Percentiles rank a stretch among this genome's conserved stretches.
phyloP scores from a whole-genome alignment of 2,113 vertebrate genomes.

The Laticauda colubrina region DNA sequence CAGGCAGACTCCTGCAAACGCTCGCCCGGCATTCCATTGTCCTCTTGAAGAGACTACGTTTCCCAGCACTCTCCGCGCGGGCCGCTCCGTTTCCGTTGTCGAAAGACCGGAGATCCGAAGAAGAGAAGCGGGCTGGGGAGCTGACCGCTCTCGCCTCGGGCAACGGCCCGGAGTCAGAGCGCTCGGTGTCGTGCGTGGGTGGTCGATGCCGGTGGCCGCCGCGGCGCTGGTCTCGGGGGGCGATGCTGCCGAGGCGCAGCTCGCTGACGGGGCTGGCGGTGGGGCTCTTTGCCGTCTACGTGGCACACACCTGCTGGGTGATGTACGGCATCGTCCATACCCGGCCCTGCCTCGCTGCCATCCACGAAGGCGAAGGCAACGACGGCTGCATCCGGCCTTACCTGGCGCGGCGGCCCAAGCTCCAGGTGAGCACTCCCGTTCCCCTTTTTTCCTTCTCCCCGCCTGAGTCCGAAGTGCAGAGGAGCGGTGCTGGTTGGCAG shows the following conservation, averaged over 20 bases:
- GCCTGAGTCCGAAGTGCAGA: background rate
- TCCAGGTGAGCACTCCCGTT: conserved; percentile 76
- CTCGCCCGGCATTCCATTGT: background rate
- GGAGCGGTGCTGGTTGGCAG: background rate
- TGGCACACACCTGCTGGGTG: conserved; percentile 96
- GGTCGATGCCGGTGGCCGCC: conserved; percentile 2
- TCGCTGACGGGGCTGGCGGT: conserved; percentile 90
- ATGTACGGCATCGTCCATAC: conserved; percentile 97
- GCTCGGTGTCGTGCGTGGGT: conserved; percentile 1
- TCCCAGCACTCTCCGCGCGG: background rate
- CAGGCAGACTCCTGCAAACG: background rate
- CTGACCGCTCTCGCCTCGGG: background rate
- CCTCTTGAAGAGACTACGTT: background rate
- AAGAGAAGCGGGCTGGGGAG: background rate
- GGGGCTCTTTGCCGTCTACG: conserved; percentile 90
- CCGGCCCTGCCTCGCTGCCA: conserved; percentile 76
- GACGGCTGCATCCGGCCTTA: conserved; percentile 84
- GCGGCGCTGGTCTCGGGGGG: conserved; percentile 28
- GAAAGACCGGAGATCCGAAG: background rate
- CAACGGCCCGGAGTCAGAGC: background rate
- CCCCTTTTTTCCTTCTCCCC: background rate
- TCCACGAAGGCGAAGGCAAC: background rate
- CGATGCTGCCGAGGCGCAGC: conserved; percentile 74
- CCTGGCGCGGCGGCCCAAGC: conserved; percentile 80
- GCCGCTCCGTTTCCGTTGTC: background rate